These are phyloP conservation scores for Lateolabrax maculatus DNA, from an alignment of 2,797 vertebrate genomes.

Conservation along the genomic window DNA sequence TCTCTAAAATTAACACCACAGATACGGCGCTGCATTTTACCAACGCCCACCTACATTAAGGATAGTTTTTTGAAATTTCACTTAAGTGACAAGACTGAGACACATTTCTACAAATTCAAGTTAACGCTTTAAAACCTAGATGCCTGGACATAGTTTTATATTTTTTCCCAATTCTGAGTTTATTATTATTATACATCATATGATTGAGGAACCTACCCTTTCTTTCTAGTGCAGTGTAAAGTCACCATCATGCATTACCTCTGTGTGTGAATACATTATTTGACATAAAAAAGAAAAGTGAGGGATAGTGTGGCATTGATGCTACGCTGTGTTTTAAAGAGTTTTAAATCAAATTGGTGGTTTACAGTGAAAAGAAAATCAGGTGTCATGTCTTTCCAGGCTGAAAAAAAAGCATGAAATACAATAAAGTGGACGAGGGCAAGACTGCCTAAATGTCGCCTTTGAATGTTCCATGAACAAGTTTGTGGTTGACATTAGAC, in stretches of 20 bases:
- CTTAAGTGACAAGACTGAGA: not conserved
- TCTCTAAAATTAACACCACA: not conserved
- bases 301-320: no score
- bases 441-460: not conserved
- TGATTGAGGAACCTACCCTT: no score
- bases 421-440: not conserved
- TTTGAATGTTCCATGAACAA: conserved; percentile 1
- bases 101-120: not conserved
- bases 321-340: no score
- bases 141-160: no score
- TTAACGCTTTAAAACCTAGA: no score
- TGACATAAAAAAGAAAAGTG: no score
- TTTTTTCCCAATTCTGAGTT: no score
- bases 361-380: not conserved
- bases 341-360: not conserved
- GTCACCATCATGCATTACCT: no score
- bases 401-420: conserved; percentile 12
- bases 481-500: conserved; percentile 6
- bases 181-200: no score
- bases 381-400: not conserved
- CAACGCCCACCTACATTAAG: not conserved
- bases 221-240: no score
- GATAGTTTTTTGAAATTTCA: not conserved
- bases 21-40: not conserved
- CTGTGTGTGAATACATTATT: no score